Evolutionary conservation across 2,113 vertebrate genomes (phyloP).

Genomic region (Pomatorhinus ruficollis): DNA sequence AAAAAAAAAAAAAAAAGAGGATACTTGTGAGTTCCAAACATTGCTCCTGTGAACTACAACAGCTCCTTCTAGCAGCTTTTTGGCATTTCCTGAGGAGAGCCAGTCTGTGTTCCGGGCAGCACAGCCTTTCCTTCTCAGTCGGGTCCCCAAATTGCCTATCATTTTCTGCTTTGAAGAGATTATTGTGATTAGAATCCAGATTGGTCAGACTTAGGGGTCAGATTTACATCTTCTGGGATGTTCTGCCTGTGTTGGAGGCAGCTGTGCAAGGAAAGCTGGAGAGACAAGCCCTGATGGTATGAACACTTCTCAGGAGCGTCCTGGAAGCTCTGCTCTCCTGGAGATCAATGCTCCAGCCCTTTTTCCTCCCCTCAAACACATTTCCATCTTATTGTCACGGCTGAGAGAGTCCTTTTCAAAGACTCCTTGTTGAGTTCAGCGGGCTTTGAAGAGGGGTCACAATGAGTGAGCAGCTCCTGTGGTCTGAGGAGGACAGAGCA

Average conservation of each 20-base stretch:
- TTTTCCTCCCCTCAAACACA: background rate
- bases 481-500: background rate
- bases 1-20: background rate
- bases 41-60: background rate
- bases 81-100: background rate
- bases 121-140: background rate
- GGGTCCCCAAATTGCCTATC: background rate
- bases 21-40: background rate
- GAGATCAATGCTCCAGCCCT: background rate
- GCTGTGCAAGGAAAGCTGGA: background rate
- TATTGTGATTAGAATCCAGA: background rate
- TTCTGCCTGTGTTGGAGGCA: background rate
- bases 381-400: background rate
- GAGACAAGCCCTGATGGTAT: background rate
- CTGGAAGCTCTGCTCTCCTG: background rate
- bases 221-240: background rate
- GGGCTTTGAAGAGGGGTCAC: constrained; percentile 40
- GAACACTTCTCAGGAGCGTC: background rate
- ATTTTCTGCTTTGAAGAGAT: background rate
- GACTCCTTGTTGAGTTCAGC: background rate
- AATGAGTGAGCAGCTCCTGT: constrained; percentile 14
- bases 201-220: background rate
- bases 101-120: background rate
- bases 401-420: background rate
- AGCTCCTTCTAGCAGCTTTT: background rate